These are phyloP conservation scores for Anolis carolinensis DNA, from an alignment of 2,113 vertebrate genomes.

Conservation along the genomic window DNA sequence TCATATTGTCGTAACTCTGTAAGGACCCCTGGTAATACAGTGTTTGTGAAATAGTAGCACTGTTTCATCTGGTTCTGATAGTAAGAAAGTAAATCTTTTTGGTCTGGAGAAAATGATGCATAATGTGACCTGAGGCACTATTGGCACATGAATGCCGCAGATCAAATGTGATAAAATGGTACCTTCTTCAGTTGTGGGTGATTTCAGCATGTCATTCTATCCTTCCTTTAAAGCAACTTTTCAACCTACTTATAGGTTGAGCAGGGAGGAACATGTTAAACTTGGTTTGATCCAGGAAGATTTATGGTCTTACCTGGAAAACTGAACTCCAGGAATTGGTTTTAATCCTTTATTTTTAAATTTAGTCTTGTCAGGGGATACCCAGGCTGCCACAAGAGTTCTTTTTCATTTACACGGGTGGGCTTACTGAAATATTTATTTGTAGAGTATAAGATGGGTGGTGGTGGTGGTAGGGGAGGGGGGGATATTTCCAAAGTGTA, in stretches of 20 bases:
- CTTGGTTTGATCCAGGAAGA: not conserved
- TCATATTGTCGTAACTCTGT: not conserved
- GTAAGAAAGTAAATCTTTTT: not conserved
- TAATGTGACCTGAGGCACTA: not conserved
- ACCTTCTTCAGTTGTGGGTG: no score
- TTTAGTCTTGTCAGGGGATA: not conserved
- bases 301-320: not conserved
- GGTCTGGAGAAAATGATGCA: not conserved
- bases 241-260: not conserved
- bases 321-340: not conserved
- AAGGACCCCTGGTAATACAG: not conserved
- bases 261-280: not conserved
- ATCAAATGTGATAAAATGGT: no score
- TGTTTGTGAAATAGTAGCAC: not conserved
- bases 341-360: conserved; percentile 12
- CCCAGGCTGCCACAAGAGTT: not conserved
- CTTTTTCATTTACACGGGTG: conserved; percentile 3
- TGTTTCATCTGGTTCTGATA: not conserved
- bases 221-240: not conserved
- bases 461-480: conserved; percentile 7
- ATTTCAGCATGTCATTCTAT: not conserved
- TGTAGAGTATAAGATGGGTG: not conserved
- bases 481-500: not conserved
- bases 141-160: not conserved
- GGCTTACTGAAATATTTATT: conserved; percentile 32